Base-by-base conservation (phyloP, 2,113 vertebrate species). In the Tyrannus savana region DNA sequence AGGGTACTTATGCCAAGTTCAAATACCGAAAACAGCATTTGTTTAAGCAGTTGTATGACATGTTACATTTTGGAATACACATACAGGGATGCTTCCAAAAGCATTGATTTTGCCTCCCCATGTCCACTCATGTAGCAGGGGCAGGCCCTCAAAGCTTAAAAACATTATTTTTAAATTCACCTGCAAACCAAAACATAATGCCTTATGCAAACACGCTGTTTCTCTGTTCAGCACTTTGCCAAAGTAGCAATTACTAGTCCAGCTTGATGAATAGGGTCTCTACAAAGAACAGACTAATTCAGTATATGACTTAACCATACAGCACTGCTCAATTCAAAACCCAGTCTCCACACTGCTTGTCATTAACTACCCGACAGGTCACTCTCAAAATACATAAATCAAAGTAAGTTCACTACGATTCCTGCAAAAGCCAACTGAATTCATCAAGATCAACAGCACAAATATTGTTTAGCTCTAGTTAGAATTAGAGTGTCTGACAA, bases 321-420 rank as follows among this genome's bases (percentile, higher is more conserved):
- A 84, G 41, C 60, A 60, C 60, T 47, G 50, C 55, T 58, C 76
- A 39, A 12, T 67, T 63, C 37, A 79, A 87, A 85, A 19, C 58
- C 47, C 77, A 87, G 84, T 16, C 74, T 83, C 74, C 77, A 66
- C 1, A 9, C 30, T 66, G 19, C 60, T 63, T 78, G 66, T 46
- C 87, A 83, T 85, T 93, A 84, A 83, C 85, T 24, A 33, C 23
- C 30, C 37, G 52, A 60, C 58, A 79, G 77, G 74, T 75, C 76
- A 89, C n/a, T 47, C 83, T 76, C 81, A 56, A 91, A 82, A 93
- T 13, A 79, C n/a, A 58, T 35, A 95, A 82, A 90, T 90, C 64
- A 78, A 86, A 94, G 87, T 76, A 64, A 46, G 55, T 72, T 76
- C n/a, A 52, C 73, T 82, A 39, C 11, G 22, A 72, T 53, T 84